phyloP scores from a whole-genome alignment of 2,113 vertebrate species.

The Phalacrocorax pelagicus region DNA sequence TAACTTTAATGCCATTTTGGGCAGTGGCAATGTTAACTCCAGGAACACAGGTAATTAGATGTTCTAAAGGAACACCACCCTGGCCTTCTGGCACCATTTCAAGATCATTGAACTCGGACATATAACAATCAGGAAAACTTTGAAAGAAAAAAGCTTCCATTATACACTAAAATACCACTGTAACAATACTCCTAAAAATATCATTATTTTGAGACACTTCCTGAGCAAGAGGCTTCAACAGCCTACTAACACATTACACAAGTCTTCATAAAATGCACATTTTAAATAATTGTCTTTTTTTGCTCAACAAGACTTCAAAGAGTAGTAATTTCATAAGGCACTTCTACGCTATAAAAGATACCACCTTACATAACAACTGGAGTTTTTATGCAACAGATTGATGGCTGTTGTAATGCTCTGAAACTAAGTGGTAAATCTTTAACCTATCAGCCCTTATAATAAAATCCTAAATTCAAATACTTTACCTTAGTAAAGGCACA shows the following conservation, averaged over 20 bases:
- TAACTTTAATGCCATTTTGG: slow-evolving; percentile 95
- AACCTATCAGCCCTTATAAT: not conserved
- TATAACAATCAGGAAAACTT: slow-evolving; percentile 96
- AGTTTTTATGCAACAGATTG: not conserved
- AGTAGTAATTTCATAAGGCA: not conserved
- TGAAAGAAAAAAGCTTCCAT: not conserved
- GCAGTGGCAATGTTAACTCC: slow-evolving; percentile 91
- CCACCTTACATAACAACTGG: accelerated
- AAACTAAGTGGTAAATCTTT: not conserved
- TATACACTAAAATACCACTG: not conserved
- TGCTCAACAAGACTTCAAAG: not conserved
- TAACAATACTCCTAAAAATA: not conserved
- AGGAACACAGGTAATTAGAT: slow-evolving; percentile 93
- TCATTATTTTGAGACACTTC: not conserved
- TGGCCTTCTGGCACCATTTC: slow-evolving; percentile 81
- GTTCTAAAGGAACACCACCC: slow-evolving; percentile 89
- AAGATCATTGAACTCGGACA: slow-evolving; percentile 84
- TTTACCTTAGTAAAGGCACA: slow-evolving; percentile 92
- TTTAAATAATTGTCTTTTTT: not conserved
- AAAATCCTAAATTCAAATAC: not conserved
- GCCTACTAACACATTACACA: not conserved
- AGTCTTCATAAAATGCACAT: not conserved
- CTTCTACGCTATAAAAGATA: not conserved
- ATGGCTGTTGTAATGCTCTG: too few relatives aligned
- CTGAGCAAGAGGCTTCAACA: not conserved